Base-by-base conservation (phyloP, 2,888 invertebrate genomes). In the Parasteatoda lunata region DNA sequence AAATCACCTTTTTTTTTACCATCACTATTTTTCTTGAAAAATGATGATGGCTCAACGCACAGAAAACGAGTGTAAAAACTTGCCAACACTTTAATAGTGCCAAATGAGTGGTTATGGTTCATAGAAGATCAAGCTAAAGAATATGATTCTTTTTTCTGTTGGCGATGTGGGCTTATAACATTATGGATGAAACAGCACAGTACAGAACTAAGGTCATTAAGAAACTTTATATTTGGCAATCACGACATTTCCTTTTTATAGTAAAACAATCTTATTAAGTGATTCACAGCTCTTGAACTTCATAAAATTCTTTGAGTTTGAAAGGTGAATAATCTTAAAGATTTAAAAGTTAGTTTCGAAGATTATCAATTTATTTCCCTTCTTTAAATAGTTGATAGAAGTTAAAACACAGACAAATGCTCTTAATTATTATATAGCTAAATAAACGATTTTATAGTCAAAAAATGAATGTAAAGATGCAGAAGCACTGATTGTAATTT, bases 101-200 rank as follows among this genome's bases (percentile, higher is more conserved):
- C 71, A 76, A 80, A 85, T 80, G 85, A 85, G 66, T 75, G 85
- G 85, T 85, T 85, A 65, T 65, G 70, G 70, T 65, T 49, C 30
- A 52, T 13, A 71, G 59, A n/a, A 59, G 59, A 59, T 59, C 59
- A 59, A 59, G 59, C n/a, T 59, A n/a, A 9, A n/a, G n/a, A 59
- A 59, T 59, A 59, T 59, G n/a, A 59, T 59, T 59, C n/a, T 8
- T 59, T n/a, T 59, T 59, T 11, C 11, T n/a, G 59, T 13, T 59
- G 59, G 9, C 59, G 59, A 9, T 9, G n/a, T 59, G 59, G 9
- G n/a, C 59, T 59, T 30, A 30, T 30, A 30, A 2, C 30, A 30
- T 54, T 59, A 59, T 59, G 11, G 9, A 59, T 59, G 59, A 8
- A 59, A 59, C 59, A 59, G n/a, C 59, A 59, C 30, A 30, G 9